A percentile compares a stretch with the other conserved stretches of the same genome.
phyloP scores from a whole-genome alignment of 2,888 invertebrate species.

The Lycia hirtaria region DNA sequence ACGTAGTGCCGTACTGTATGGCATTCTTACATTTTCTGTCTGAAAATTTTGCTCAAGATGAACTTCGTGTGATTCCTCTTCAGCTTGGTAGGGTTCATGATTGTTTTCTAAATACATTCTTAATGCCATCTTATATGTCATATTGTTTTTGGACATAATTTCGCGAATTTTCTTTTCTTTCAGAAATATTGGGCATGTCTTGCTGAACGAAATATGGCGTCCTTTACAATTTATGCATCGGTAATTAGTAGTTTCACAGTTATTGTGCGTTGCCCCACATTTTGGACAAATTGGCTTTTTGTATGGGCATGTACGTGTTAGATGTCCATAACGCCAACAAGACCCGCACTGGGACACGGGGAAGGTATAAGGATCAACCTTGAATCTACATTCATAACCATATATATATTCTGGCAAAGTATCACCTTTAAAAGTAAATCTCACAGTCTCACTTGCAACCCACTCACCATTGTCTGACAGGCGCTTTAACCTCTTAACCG shows the following conservation, averaged over 20 bases:
- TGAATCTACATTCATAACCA: constrained; percentile 18
- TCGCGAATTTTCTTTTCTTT: constrained; percentile 35
- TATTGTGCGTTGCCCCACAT: constrained; percentile 33
- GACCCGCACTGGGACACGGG: constrained; percentile 36
- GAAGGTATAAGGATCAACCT: constrained; percentile 33
- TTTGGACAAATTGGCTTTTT: constrained; percentile 26
- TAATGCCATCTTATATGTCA: not conserved
- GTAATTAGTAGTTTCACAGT: constrained; percentile 30
- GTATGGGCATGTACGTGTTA: constrained; percentile 9
- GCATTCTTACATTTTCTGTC: too few relatives aligned
- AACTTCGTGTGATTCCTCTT: too few relatives aligned
- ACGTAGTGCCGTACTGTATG: too few relatives aligned
- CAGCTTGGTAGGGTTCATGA: too few relatives aligned
- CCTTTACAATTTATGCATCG: not conserved
- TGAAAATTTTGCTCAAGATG: too few relatives aligned
- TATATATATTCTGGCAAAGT: not conserved
- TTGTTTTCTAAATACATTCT: too few relatives aligned
- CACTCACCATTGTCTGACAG: not conserved
- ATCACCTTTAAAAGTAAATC: not conserved
- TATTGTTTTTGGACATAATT: constrained; percentile 31
- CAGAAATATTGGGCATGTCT: constrained; percentile 21
- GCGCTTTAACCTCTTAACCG: constrained; percentile 5
- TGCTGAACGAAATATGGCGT: constrained; percentile 37
- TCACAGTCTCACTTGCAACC: not conserved
- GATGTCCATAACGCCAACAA: constrained; percentile 36